These are phyloP conservation scores for Salmo trutta DNA, from an alignment of 2,797 vertebrate species.

Conservation along the genomic window DNA sequence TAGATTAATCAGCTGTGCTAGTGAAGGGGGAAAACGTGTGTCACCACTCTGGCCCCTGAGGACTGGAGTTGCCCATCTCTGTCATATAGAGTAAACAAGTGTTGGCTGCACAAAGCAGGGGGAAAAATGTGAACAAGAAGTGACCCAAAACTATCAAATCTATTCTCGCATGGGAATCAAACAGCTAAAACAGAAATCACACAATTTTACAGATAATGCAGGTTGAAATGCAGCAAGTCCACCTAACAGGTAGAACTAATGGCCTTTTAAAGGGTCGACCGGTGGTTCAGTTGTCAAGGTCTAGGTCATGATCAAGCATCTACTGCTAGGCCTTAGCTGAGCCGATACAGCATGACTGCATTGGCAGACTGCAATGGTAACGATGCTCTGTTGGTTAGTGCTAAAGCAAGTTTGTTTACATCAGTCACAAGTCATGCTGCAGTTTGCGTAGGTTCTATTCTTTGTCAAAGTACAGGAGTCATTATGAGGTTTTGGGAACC, in stretches of 20 bases:
- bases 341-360: background rate
- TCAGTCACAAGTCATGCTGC: slow-evolving; percentile 30
- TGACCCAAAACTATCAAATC: background rate
- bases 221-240: slow-evolving; percentile 34
- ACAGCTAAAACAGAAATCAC: slow-evolving; percentile 28
- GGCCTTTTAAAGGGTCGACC: slow-evolving; percentile 21
- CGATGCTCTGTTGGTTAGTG: background rate
- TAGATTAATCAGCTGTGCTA: no score
- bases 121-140: background rate
- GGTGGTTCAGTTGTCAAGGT: slow-evolving; percentile 24
- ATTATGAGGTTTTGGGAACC: slow-evolving; percentile 20
- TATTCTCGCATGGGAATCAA: background rate
- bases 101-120: slow-evolving; percentile 27
- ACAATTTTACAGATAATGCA: slow-evolving; percentile 44
- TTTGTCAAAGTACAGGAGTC: slow-evolving; percentile 28
- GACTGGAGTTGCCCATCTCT: no score
- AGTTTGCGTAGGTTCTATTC: slow-evolving; percentile 48
- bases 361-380: background rate
- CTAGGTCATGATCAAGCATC: slow-evolving; percentile 43
- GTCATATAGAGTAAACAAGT: slow-evolving; percentile 48
- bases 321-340: background rate
- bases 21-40: no score
- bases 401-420: slow-evolving; percentile 30
- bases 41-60: no score
- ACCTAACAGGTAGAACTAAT: slow-evolving; percentile 19